Evolutionary conservation across 2,888 invertebrate species (phyloP), one percentile per base, ranked within the genome.

Genomic region (Ochlodes sylvanus): DNA sequence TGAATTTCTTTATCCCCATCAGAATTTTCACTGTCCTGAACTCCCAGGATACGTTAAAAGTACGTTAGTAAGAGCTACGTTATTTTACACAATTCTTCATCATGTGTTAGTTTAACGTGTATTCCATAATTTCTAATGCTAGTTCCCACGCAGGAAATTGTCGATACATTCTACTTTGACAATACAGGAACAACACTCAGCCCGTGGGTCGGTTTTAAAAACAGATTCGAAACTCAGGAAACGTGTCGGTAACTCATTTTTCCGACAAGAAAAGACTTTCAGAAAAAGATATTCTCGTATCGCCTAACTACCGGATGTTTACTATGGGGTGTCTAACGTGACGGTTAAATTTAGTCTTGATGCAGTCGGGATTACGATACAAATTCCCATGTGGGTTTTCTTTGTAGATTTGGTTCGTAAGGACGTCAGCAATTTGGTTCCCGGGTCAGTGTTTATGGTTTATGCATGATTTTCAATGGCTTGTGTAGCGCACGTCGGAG

Each of bases 271-370:
- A 86, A 87, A 85, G 74, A 79, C 85, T 89, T 75, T 73, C 73
- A 74, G 81, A 86, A 83, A 79, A 81, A 84, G 78, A 79, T 77
- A 72, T 76, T 72, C 71, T 47, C 67, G 64, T 69, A 54, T 65
- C 69, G 72, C 32, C 70, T 71, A 79, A 83, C 79, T 77, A 77
- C 84, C 88, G 89, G 89, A 89, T 88, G 88, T 88, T 83, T 83
- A 79, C 69, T 69, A 70, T 58, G 70, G 63, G 55, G 56, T 62
- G 70, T 62, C 61, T 68, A 50, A 50, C 10, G 19, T 63, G 56
- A 56, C 38, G 5, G 21, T 12, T 32, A 0, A 60, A 63, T 70
- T 71, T 73, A 38, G 52, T 60, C 67, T 65, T 69, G 70, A 69
- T 54, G 27, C 32, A 55, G 7, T 57, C 54, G 61, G 5, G 14